Base-by-base conservation (phyloP, 2,113 vertebrate species). In the Tragulus kanchil region DNA sequence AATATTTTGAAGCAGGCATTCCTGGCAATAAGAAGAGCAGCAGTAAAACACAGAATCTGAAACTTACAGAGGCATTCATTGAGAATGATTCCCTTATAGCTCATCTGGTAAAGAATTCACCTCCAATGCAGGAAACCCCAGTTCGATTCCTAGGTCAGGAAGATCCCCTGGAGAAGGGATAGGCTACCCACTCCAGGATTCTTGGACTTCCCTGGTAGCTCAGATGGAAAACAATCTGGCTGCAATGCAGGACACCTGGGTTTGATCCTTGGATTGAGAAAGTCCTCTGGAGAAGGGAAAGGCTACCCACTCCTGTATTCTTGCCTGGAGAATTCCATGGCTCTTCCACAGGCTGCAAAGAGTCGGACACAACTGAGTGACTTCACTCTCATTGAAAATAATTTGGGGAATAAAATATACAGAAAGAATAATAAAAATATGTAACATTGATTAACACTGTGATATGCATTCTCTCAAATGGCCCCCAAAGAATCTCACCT, bases 381-480 rank as follows among this genome's bases (percentile, higher is more conserved):
- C 21, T n/a, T n/a, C n/a, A n/a, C n/a, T n/a, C n/a, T n/a, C n/a
- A 59, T 59, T 58, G 71, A 61, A 42, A 73, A 50, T 62, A 42
- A 50, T 69, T 45, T 65, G 85, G 52, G 36, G 26, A 52, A 56
- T 61, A 86, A 36, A 25, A 36, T n/a, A 56, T n/a, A 62, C 23
- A 42, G 77, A 31, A 65, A 65, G 48, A 77, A n/a, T 21, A 23
- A 67, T 73, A 69, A 92, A 89, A 87, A 28, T 25, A 64, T 36
- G 17, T 36, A n/a, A 36, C 23, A 48, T 1, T 17, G 3, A n/a
- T 36, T 36, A 59, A 54, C 23, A 26, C 16, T 15, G 10, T 67
- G 14, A 15, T 81, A 31, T 71, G 8, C 45, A 15, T 81, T 62
- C 86, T 89, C 16, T 73, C 56, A 89, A 67, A 48, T 2, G 26